Conservation (phyloP, 2,797 vertebrate species). For the Danio jaintianensis region DNA sequence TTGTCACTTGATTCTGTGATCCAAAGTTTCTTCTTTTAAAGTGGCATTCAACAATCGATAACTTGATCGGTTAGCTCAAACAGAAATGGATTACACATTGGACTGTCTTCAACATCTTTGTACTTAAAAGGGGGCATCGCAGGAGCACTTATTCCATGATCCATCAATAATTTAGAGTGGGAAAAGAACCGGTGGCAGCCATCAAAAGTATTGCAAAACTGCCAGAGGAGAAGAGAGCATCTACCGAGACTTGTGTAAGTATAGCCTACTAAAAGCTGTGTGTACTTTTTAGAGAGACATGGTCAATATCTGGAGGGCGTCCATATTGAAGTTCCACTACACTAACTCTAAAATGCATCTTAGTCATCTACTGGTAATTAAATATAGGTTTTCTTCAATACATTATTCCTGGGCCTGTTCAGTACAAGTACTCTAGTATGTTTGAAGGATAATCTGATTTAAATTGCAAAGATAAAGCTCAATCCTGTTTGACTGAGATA, state of each 20-base stretch:
- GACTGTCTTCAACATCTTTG: constrained; percentile 53
- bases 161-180: constrained; percentile 79
- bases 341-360: constrained; percentile 78
- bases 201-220: constrained; percentile 80
- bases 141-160: constrained; percentile 72
- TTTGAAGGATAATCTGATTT: constrained; percentile 75
- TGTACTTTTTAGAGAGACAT: constrained; percentile 72
- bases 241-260: constrained; percentile 71
- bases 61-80: constrained; percentile 41
- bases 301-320: constrained; percentile 82
- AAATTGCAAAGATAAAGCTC: constrained; percentile 60
- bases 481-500: constrained; percentile 6
- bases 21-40: constrained; percentile 34
- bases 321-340: constrained; percentile 77
- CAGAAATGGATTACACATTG: constrained; percentile 48
- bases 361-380: constrained; percentile 76
- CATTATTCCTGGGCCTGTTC: constrained; percentile 71
- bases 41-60: constrained; percentile 36
- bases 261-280: constrained; percentile 76
- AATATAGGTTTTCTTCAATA: constrained; percentile 73
- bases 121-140: constrained; percentile 60
- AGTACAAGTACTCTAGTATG: constrained; percentile 68
- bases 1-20: neutral
- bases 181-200: constrained; percentile 66
- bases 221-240: constrained; percentile 74